phyloP scores from a whole-genome alignment of 2,888 invertebrate species.

The Chymomyza amoena region DNA sequence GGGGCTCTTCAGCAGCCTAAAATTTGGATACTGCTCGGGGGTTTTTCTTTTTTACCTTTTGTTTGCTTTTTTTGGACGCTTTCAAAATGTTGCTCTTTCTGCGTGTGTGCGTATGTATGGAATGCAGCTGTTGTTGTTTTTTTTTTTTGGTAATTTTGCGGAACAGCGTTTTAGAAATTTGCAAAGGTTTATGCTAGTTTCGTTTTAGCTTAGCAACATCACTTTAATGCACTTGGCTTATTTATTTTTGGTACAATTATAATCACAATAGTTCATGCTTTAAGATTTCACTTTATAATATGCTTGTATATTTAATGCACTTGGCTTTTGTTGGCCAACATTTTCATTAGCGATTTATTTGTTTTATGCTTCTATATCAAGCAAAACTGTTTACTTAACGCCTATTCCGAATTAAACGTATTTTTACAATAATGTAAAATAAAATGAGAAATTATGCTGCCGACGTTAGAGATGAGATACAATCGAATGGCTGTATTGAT shows the following conservation, averaged over 20 bases:
- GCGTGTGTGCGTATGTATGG: not conserved
- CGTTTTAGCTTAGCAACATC: not conserved
- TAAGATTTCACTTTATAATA: not conserved
- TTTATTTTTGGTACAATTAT: not conserved
- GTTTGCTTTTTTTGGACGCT: conserved; percentile 35
- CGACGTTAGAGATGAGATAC: not conserved
- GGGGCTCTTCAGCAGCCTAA: not conserved
- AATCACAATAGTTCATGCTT: not conserved
- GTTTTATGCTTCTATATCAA: not conserved
- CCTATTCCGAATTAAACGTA: not conserved
- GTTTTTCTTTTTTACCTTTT: conserved; percentile 47
- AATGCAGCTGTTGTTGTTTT: conserved; percentile 35
- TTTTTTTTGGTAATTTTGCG: not conserved
- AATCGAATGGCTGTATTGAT: not conserved
- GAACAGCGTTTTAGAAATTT: not conserved
- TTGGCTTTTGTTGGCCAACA: not conserved
- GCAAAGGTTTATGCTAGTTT: not conserved
- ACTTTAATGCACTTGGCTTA: not conserved
- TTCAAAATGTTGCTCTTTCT: conserved; percentile 31
- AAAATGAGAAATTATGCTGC: not conserved
- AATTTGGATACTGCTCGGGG: conserved; percentile 15
- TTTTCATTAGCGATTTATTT: not conserved
- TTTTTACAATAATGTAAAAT: not conserved
- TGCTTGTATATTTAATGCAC: not conserved
- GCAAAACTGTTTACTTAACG: not conserved